Evolutionary conservation across 2,888 invertebrate species (phyloP).

Genomic region (Rhingia campestris): DNA sequence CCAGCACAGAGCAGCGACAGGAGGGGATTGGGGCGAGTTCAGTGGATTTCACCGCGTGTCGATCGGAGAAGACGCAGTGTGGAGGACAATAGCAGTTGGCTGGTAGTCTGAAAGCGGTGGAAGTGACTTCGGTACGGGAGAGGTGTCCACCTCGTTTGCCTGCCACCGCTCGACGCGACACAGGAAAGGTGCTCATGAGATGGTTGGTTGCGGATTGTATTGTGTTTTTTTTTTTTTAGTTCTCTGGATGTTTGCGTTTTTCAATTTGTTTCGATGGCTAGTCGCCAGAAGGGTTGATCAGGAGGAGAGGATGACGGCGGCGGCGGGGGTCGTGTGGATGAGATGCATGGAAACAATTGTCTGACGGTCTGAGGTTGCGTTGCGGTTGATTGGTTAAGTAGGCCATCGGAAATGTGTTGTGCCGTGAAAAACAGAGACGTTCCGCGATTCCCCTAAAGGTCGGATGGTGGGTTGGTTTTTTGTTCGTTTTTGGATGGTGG

Average conservation of each 20-base stretch:
- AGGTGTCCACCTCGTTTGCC: slow-evolving; percentile 70
- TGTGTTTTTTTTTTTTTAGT: slow-evolving; percentile 15
- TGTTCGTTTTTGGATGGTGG: no score
- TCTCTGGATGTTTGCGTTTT: slow-evolving; percentile 55
- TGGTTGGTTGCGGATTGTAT: slow-evolving; percentile 60
- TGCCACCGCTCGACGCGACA: slow-evolving; percentile 43
- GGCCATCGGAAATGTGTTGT: slow-evolving; percentile 70
- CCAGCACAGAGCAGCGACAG: slow-evolving; percentile 20
- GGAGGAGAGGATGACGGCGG: slow-evolving; percentile 42
- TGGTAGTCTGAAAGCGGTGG: neutral
- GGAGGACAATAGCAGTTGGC: slow-evolving; percentile 61
- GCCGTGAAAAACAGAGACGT: slow-evolving; percentile 20
- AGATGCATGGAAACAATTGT: slow-evolving; percentile 69
- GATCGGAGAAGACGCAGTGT: slow-evolving; percentile 21
- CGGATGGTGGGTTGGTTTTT: slow-evolving; percentile 2
- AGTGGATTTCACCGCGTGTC: slow-evolving; percentile 16
- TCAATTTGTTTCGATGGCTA: slow-evolving; percentile 72
- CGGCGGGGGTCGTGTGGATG: slow-evolving; percentile 41
- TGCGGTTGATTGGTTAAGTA: slow-evolving; percentile 73
- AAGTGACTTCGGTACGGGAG: slow-evolving; percentile 20
- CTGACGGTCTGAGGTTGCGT: slow-evolving; percentile 58
- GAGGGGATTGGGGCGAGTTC: neutral
- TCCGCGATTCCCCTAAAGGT: slow-evolving; percentile 49
- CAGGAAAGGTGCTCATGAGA: slow-evolving; percentile 67
- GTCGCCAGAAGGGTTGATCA: slow-evolving; percentile 51